Evolutionary conservation across 1,140 invertebrate genomes (phyloP).

Genomic region (Drosophila pandora): DNA sequence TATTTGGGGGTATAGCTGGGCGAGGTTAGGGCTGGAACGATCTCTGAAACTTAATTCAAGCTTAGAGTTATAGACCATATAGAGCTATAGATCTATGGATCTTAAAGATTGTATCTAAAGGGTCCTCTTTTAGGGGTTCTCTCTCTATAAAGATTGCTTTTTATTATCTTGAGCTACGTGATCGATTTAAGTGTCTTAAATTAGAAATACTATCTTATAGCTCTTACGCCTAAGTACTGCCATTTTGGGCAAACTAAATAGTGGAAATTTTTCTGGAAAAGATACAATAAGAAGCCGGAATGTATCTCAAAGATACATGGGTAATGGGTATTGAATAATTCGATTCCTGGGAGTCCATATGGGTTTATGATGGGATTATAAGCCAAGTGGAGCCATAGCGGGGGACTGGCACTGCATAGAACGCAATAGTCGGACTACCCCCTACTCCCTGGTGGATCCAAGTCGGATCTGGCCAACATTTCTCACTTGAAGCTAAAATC

Average conservation of each 20-base stretch:
- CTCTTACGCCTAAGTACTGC: too few species aligned
- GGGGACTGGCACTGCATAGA: constrained; percentile 55
- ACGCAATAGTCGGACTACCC: constrained; percentile 42
- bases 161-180: not conserved
- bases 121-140: not conserved
- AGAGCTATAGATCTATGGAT: too few species aligned
- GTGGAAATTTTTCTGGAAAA: not conserved
- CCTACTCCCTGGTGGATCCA: constrained; percentile 5
- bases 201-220: constrained; percentile 3
- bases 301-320: not conserved
- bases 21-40: not conserved
- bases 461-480: not conserved
- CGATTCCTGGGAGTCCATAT: not conserved
- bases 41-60: too few species aligned
- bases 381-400: not conserved
- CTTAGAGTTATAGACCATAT: too few species aligned
- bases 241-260: too few species aligned
- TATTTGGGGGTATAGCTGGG: not conserved
- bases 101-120: too few species aligned
- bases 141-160: not conserved
- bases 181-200: constrained; percentile 2
- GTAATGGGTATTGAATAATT: constrained; percentile 11
- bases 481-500: constrained; percentile 28
- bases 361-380: constrained; percentile 17
- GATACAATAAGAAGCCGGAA: not conserved